Evolutionary conservation across 2,888 invertebrate genomes (phyloP).

Genomic region (Adelphocoris suturalis): DNA sequence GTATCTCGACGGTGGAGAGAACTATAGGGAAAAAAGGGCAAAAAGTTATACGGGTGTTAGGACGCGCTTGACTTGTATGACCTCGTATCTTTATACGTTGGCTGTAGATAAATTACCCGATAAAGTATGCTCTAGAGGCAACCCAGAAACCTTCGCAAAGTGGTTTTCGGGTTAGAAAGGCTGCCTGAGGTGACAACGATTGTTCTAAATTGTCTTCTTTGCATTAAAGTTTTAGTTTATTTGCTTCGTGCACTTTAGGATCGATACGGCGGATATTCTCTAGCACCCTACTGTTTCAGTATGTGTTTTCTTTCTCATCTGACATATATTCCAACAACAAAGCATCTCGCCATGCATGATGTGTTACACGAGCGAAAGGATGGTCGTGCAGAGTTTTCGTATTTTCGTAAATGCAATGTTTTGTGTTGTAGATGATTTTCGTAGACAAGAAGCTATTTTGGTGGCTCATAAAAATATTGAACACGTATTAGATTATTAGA

Average conservation of each 20-base stretch:
- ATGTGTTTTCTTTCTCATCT: too few species aligned
- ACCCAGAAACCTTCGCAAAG: not conserved
- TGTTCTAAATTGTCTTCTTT: not conserved
- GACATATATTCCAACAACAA: too few species aligned
- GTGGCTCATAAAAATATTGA: too few species aligned
- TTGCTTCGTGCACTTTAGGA: not conserved
- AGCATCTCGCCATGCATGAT: too few species aligned
- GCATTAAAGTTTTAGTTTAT: not conserved
- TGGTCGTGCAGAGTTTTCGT: too few species aligned
- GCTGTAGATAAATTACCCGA: conserved; percentile 22
- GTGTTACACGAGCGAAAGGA: too few species aligned
- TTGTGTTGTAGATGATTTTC: too few species aligned
- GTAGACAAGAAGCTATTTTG: too few species aligned
- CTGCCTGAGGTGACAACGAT: conserved; percentile 27
- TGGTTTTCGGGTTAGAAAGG: not conserved
- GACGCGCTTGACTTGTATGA: conserved; percentile 25
- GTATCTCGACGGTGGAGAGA: not conserved
- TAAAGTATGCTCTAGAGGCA: conserved; percentile 1
- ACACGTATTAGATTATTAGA: too few species aligned
- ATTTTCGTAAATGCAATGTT: too few species aligned
- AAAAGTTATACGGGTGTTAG: conserved; percentile 23
- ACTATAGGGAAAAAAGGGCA: not conserved
- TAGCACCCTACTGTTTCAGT: not conserved
- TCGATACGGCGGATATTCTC: not conserved
- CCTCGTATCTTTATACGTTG: not conserved